phyloP scores from a whole-genome alignment of 2,113 vertebrate genomes.

The Lampris incognitus region DNA sequence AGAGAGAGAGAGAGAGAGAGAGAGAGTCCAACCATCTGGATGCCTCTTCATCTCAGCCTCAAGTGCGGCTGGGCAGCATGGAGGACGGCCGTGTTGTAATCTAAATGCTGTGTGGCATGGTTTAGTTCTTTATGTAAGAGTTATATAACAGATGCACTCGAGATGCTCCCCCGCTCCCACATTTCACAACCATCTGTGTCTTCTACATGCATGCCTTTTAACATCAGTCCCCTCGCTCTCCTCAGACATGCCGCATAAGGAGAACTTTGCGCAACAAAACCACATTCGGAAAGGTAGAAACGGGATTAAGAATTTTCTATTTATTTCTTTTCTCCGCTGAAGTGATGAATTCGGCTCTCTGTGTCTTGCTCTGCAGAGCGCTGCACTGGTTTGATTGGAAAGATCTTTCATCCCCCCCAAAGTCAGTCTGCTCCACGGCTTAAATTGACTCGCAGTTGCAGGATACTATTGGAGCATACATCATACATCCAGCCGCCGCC shows the following conservation, averaged over 20 bases:
- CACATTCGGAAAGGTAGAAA: neutral
- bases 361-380: constrained; percentile 11
- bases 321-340: neutral
- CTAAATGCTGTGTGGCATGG: constrained; percentile 38
- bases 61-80: constrained; percentile 41
- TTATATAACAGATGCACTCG: constrained; percentile 52
- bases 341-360: neutral
- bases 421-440: neutral
- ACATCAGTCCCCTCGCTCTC: neutral
- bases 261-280: no score
- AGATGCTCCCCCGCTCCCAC: constrained; percentile 24
- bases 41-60: constrained; percentile 50
- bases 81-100: constrained; percentile 36
- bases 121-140: constrained; percentile 55
- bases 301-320: constrained; percentile 1
- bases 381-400: neutral
- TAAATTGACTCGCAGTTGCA: neutral
- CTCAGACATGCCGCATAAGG: neutral
- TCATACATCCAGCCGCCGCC: constrained; percentile 13
- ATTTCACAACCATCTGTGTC: constrained; percentile 31
- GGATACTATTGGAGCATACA: constrained; percentile 3
- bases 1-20: constrained; percentile 9
- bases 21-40: constrained; percentile 48
- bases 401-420: neutral
- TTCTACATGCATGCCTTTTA: constrained; percentile 12